These are phyloP conservation scores for Cynocephalus volans DNA, from an alignment of 2,113 vertebrate genomes.

Conservation along the genomic window DNA sequence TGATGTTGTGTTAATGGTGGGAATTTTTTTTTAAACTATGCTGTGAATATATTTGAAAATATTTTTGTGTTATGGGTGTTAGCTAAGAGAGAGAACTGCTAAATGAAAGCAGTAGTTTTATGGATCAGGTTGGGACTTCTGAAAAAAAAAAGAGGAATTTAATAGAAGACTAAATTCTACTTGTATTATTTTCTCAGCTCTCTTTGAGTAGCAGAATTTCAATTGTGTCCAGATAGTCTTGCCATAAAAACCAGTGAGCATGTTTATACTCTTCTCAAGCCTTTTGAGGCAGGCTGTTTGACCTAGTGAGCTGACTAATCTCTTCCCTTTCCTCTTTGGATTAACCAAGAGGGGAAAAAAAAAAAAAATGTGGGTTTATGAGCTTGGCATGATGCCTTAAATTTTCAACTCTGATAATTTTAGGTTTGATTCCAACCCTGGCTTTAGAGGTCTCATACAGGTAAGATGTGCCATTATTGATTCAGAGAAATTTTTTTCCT, in stretches of 20 bases:
- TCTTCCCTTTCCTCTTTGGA: slow-evolving; percentile 45
- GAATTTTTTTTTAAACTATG: slow-evolving; percentile 67
- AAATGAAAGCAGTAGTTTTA: slow-evolving; percentile 40
- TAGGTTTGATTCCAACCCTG: slow-evolving; percentile 20
- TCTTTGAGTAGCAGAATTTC: not conserved
- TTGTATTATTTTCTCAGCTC: not conserved
- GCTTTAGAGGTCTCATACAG: not conserved
- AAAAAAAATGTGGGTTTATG: slow-evolving; percentile 3
- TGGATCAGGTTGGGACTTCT: slow-evolving; percentile 49
- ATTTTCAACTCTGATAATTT: slow-evolving; percentile 51
- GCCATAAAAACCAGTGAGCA: not conserved
- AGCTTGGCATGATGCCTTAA: slow-evolving; percentile 14
- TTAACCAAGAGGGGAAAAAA: slow-evolving; percentile 51
- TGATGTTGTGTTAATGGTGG: slow-evolving; percentile 49
- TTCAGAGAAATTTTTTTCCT: slow-evolving; percentile 35
- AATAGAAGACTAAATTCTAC: not conserved
- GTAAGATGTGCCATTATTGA: slow-evolving; percentile 34
- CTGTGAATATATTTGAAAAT: slow-evolving; percentile 60
- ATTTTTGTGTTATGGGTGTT: not conserved
- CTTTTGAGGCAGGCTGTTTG: not conserved
- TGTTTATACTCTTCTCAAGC: not conserved
- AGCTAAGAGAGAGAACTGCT: slow-evolving; percentile 44
- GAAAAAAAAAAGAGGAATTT: not conserved
- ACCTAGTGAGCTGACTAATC: not conserved
- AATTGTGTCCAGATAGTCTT: not conserved